Base-by-base conservation (phyloP, 2,113 vertebrate genomes). In the Cephalopholis sonnerati region DNA sequence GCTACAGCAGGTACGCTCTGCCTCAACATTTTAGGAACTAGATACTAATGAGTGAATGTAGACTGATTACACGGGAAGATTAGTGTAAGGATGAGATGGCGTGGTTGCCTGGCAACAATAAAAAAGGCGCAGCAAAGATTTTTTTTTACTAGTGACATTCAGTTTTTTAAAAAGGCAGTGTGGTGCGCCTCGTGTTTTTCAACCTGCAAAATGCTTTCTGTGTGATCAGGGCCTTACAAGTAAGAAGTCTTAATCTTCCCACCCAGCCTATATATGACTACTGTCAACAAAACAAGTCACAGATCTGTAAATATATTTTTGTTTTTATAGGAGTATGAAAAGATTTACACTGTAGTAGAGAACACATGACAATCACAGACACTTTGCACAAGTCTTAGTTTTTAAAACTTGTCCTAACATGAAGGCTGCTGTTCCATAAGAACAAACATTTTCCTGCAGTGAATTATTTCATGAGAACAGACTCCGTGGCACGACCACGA, bases 351-450 rank as follows among this genome's bases (percentile, higher is more conserved):
- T 54, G 41, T 29, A 57, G 16, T 22, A 59, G 27, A 62, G 51
- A 53, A 69, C 16, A 68, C 8, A 54, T n/a, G 39, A 68, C 41
- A 53, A 68, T 65, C 50, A 62, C 36, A 64, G 22, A 51, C 24
- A 24, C 32, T 29, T 53, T 62, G 27, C 29, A 65, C 18, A 57
- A 17, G 18, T 71, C 53, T 61, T 64, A n/a, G 53, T 74, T 58
- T 29, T n/a, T 16, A 17, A 54, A 57, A 51, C 7, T 13, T n/a
- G 20, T 29, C 50, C 15, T 10, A 7, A 68, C 25, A 50, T 57
- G 3, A 61, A 36, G 63, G 74, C 69, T 22, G 50, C 32, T 80
- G 69, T 58, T 83, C 66, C 65, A 62, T n/a, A 9, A 74, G 36
- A 76, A 77, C 61, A 57, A 48, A 78, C 15, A 12, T 29, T 20